phyloP scores from a whole-genome alignment of 2,888 invertebrate species.

The Diarsia rubi region DNA sequence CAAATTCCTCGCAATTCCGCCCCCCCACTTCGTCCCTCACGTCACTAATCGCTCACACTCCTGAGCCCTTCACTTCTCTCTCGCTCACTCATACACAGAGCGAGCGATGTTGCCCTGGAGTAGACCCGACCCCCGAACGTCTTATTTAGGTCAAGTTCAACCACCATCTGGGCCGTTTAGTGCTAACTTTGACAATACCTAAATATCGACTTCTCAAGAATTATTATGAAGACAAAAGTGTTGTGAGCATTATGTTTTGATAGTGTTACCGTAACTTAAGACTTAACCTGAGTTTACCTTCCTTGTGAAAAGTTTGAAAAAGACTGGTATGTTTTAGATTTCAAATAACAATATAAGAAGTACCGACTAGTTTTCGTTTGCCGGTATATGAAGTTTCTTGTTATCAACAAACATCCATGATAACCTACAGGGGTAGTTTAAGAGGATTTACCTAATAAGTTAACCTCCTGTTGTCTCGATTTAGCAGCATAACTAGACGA shows the following conservation, averaged over 20 bases:
- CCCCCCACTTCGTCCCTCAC: slow-evolving; percentile 33
- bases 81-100: slow-evolving; percentile 26
- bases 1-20: slow-evolving; percentile 38
- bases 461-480: background rate
- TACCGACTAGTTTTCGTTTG: background rate
- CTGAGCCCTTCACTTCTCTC: slow-evolving; percentile 39
- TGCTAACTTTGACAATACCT: slow-evolving; percentile 75
- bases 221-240: slow-evolving; percentile 38
- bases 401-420: background rate
- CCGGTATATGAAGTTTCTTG: background rate
- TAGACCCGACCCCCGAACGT: slow-evolving; percentile 59
- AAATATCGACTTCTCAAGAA: slow-evolving; percentile 70
- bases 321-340: background rate
- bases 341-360: background rate
- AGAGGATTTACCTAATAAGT: background rate
- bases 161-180: slow-evolving; percentile 75
- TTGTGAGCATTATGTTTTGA: background rate
- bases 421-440: background rate
- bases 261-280: background rate
- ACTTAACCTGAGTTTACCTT: background rate
- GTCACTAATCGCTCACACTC: slow-evolving; percentile 65
- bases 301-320: background rate
- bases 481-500: background rate
- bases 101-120: slow-evolving; percentile 49
- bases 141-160: slow-evolving; percentile 81